Conservation (phyloP, 2,888 invertebrate species). For the Andrena marginata region DNA sequence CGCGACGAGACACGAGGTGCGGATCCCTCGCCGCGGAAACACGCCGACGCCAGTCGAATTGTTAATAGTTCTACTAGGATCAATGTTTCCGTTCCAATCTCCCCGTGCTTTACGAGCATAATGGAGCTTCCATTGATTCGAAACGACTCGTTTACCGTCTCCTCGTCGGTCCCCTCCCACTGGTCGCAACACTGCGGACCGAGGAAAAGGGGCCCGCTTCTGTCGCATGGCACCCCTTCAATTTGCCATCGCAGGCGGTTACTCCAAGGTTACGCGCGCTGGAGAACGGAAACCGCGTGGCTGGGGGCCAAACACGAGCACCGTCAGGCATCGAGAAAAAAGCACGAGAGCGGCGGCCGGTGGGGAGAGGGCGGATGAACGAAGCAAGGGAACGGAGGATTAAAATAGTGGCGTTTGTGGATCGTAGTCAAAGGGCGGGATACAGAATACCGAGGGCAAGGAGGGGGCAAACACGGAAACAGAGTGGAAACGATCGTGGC, state of each 20-base stretch:
- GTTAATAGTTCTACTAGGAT: no score
- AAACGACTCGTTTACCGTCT: no score
- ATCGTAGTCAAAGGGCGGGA: constrained; percentile 41
- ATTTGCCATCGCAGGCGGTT: constrained; percentile 11
- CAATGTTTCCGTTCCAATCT: not conserved
- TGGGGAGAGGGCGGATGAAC: constrained; percentile 15
- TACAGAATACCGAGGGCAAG: constrained; percentile 33
- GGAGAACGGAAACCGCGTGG: constrained; percentile 33
- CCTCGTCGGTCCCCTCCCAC: not conserved
- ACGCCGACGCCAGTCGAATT: no score
- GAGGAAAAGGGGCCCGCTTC: not conserved
- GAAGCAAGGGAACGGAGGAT: constrained; percentile 27
- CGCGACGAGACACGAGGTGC: no score
- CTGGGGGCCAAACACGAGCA: constrained; percentile 3
- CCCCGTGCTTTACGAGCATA: not conserved
- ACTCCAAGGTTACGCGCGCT: constrained; percentile 42
- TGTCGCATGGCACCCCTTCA: constrained; percentile 22
- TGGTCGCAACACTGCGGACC: constrained; percentile 18
- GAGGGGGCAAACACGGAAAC: not conserved
- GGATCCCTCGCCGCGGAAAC: no score
- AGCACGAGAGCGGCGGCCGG: constrained; percentile 19
- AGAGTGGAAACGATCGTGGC: not conserved
- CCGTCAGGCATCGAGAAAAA: not conserved
- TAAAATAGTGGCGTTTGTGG: constrained; percentile 38
- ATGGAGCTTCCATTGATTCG: not conserved